Conservation (phyloP, 92 coral and sea anemone species). For the Micromussa lordhowensis region DNA sequence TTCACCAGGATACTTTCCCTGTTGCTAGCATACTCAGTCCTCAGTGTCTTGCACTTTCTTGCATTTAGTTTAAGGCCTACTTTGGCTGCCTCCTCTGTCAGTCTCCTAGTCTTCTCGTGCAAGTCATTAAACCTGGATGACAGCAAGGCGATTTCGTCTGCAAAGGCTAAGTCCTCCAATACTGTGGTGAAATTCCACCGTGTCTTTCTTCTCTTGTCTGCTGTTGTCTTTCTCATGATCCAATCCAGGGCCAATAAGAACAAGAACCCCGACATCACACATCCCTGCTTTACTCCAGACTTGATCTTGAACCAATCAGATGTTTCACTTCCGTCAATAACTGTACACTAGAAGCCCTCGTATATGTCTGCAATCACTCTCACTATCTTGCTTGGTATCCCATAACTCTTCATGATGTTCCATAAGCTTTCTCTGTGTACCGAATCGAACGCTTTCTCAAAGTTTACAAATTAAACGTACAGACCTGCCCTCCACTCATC, state of each 20-base stretch:
- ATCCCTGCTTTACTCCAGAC: no score
- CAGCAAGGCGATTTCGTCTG: slow-evolving; percentile 16
- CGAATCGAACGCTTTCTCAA: no score
- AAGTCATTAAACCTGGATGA: not conserved
- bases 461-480: no score
- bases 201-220: slow-evolving; percentile 6
- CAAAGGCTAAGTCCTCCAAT: slow-evolving; percentile 25
- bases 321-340: not conserved
- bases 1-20: not conserved
- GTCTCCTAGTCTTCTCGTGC: not conserved
- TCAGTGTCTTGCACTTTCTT: not conserved
- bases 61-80: not conserved
- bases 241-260: slow-evolving; percentile 30
- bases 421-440: no score
- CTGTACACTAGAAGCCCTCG: no score
- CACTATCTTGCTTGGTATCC: no score
- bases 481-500: no score
- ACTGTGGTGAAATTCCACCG: slow-evolving; percentile 2
- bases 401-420: no score
- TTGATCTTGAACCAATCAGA: not conserved
- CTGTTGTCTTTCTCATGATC: slow-evolving; percentile 21
- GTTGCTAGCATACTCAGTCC: not conserved
- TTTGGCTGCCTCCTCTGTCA: not conserved
- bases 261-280: not conserved
- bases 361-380: no score